These are phyloP conservation scores for Rhynchophorus ferrugineus DNA, from an alignment of 1,140 invertebrate species.

Conservation along the genomic window DNA sequence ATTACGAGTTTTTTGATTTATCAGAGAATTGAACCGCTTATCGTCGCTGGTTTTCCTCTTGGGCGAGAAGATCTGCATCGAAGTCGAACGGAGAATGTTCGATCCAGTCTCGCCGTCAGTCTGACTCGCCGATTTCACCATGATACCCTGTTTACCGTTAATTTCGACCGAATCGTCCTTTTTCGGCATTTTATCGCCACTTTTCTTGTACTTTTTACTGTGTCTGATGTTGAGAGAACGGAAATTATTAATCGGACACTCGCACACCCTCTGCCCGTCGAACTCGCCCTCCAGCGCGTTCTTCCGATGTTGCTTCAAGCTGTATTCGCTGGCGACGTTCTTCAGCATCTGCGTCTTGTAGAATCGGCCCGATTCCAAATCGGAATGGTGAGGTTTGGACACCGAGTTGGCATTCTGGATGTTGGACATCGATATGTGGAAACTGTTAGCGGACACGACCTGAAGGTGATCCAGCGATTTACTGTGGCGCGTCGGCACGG, in stretches of 20 bases:
- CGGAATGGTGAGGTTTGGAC: slow-evolving; percentile 3
- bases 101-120: slow-evolving; percentile 14
- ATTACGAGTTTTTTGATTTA: slow-evolving; percentile 23
- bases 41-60: slow-evolving; percentile 17
- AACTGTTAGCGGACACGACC: slow-evolving; percentile 23
- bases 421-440: slow-evolving; percentile 26
- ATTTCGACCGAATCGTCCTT: slow-evolving; percentile 22
- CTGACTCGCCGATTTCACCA: slow-evolving; percentile 26
- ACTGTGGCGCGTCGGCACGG: slow-evolving; percentile 63
- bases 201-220: slow-evolving; percentile 10
- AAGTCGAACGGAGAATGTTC: slow-evolving; percentile 27
- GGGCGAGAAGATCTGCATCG: slow-evolving; percentile 28
- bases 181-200: slow-evolving; percentile 4
- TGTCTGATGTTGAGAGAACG: not conserved
- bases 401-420: slow-evolving; percentile 17
- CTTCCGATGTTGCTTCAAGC: slow-evolving; percentile 29
- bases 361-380: too few species aligned
- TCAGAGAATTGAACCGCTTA: slow-evolving; percentile 25
- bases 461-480: slow-evolving; percentile 68
- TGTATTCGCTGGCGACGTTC: slow-evolving; percentile 29
- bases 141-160: slow-evolving; percentile 15
- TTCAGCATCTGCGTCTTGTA: slow-evolving; percentile 41
- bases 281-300: slow-evolving; percentile 5
- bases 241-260: slow-evolving; percentile 17
- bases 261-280: slow-evolving; percentile 10